Percentiles rank a stretch among this genome's conserved stretches.
Conservation (phyloP, 1,140 invertebrate species). For the Zaprionus camerounensis region DNA sequence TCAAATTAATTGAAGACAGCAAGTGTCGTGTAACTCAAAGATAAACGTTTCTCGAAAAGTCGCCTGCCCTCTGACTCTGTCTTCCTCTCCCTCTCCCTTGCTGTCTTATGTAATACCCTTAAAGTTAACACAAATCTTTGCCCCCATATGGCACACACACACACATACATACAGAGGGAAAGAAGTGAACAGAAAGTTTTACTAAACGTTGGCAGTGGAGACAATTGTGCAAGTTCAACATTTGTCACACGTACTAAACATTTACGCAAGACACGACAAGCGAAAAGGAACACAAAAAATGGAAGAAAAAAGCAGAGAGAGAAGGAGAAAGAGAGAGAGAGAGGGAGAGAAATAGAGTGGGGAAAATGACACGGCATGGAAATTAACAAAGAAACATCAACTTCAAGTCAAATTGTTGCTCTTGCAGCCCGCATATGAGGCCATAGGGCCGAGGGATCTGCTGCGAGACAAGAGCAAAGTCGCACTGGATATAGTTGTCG, state of each 20-base stretch:
- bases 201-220: slow-evolving; percentile 44
- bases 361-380: slow-evolving; percentile 54
- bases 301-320: slow-evolving; percentile 4
- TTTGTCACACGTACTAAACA: slow-evolving; percentile 69
- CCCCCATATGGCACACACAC: slow-evolving; percentile 17
- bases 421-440: slow-evolving; percentile 44
- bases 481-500: slow-evolving; percentile 73
- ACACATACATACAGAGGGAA: not conserved
- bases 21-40: slow-evolving; percentile 71
- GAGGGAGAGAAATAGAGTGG: not conserved
- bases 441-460: slow-evolving; percentile 12
- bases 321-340: not conserved
- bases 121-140: slow-evolving; percentile 42
- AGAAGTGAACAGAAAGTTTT: slow-evolving; percentile 39
- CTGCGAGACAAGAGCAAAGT: slow-evolving; percentile 39
- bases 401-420: slow-evolving; percentile 62
- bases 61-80: not conserved
- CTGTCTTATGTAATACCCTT: slow-evolving; percentile 65
- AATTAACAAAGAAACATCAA: slow-evolving; percentile 80
- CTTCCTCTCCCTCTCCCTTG: not conserved
- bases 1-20: slow-evolving; percentile 74
- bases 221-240: slow-evolving; percentile 74
- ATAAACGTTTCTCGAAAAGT: slow-evolving; percentile 63
- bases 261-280: slow-evolving; percentile 36
- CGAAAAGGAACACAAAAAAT: slow-evolving; percentile 3